Percentiles rank a stretch among this genome's conserved stretches.
Conservation (phyloP, 2,888 invertebrate species). For the Cylindroiulus punctatus region DNA sequence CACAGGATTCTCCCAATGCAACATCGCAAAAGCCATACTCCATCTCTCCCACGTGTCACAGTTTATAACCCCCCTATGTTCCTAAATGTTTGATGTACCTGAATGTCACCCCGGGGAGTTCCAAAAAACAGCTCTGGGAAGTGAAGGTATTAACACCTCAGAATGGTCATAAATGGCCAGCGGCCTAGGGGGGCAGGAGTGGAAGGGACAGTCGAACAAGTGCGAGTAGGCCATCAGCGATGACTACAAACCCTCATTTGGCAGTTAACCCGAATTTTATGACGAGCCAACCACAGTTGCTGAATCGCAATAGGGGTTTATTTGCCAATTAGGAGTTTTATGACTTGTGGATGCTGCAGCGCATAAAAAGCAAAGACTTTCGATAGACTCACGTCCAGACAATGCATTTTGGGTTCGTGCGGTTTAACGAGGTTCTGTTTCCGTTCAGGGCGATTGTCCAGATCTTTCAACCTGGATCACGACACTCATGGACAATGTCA, state of each 20-base stretch:
- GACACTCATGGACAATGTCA: background rate
- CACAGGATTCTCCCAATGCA: too few relatives aligned
- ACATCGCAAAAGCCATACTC: too few relatives aligned
- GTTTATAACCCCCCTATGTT: too few relatives aligned
- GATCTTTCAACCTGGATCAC: slow-evolving; percentile 5
- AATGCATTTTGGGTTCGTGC: background rate
- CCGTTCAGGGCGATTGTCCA: background rate
- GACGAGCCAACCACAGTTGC: slow-evolving; percentile 8
- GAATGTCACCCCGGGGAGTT: background rate
- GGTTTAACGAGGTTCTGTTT: slow-evolving; percentile 4
- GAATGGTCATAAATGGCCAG: background rate
- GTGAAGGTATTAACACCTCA: background rate
- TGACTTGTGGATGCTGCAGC: background rate
- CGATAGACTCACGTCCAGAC: background rate
- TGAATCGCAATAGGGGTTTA: slow-evolving; percentile 14
- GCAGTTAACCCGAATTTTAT: slow-evolving; percentile 12
- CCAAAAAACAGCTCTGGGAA: background rate
- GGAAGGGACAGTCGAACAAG: background rate
- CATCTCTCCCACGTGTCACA: too few relatives aligned
- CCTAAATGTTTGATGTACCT: too few relatives aligned
- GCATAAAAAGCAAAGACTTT: background rate
- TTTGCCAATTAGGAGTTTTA: slow-evolving; percentile 3
- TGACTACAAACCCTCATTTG: background rate
- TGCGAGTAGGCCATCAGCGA: slow-evolving; percentile 12
- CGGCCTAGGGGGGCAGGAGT: background rate